Evolutionary conservation across 1,140 invertebrate genomes (phyloP), one percentile per base, ranked within the genome.

Genomic region (Oedothorax gibbosus): DNA sequence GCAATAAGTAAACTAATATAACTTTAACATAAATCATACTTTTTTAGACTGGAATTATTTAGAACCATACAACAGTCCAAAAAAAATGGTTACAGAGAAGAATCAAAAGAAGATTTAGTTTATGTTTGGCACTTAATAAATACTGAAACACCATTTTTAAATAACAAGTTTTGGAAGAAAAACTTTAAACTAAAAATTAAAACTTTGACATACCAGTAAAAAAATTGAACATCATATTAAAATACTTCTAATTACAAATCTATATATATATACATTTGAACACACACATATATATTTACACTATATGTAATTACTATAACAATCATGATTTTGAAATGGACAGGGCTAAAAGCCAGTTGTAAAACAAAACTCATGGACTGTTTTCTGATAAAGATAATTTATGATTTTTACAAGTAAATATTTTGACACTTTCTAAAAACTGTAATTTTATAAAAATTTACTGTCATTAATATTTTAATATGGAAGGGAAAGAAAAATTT

Each of bases 141-240:
- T 62, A 56, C 56, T 56, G 0, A 73, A 53, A 20, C 56, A 54
- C 20, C 53, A 56, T 54, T 20, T 49, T 53, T 57, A 20, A 60
- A 71, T 12, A 75, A 75, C 18, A 60, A 75, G 60, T 75, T 60
- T 75, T 75, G 60, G 56, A 11, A 12, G 56, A 14, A 57, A 51
- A 50, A 57, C 20, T 21, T 15, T n/a, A 64, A 77, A 49, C 60
- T 51, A 64, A 62, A 64, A 57, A 64, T 60, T 64, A 77, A 76
- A 64, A 56, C 53, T 79, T 79, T 35, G 60, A 49, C 60, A 60
- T 60, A 14, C 54, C 49, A 35, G 50, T 79, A 57, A 79, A 79
- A 78, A 81, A 12, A 15, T 82, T 51, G 68, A 82, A 82, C 80
- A 73, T 82, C 73, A 82, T 82, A 82, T 73, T 82, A 82, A 82